Percentiles rank a stretch among this genome's conserved stretches.
Evolutionary conservation across 2,888 invertebrate species (phyloP).

Genomic region (Tridacna crocea): DNA sequence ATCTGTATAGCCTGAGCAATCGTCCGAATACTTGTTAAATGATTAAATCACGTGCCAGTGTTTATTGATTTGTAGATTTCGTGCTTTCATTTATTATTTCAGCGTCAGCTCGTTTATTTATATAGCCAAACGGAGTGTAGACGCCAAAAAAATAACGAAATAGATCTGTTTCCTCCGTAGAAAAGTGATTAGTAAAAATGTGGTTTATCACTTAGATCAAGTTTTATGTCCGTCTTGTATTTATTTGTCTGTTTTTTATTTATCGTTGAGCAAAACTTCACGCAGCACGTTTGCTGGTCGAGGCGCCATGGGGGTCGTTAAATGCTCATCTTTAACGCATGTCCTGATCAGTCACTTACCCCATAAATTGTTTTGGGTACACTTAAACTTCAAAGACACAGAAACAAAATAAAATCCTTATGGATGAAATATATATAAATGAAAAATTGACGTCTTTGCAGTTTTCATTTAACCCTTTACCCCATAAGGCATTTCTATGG

Average conservation of each 20-base stretch:
- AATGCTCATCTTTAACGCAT: not conserved
- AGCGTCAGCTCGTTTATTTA: conserved; percentile 4
- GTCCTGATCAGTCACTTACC: not conserved
- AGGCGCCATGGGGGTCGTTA: not conserved
- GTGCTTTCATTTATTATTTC: not conserved
- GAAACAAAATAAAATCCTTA: too few relatives aligned
- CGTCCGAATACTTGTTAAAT: too few relatives aligned
- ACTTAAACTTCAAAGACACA: not conserved
- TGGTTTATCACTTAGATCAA: not conserved
- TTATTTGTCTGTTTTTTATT: conserved; percentile 7
- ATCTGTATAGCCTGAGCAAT: too few relatives aligned
- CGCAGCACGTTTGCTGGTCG: not conserved
- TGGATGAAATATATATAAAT: too few relatives aligned
- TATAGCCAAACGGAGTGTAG: not conserved
- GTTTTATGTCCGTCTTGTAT: not conserved
- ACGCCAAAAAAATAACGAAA: not conserved
- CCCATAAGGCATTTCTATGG: too few relatives aligned
- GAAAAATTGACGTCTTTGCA: too few relatives aligned
- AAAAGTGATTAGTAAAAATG: conserved; percentile 9
- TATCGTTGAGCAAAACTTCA: not conserved
- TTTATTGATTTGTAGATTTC: conserved; percentile 2
- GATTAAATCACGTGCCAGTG: not conserved
- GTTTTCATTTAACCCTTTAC: too few relatives aligned
- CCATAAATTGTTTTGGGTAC: not conserved
- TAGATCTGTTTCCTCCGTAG: not conserved